Evolutionary conservation across 2,888 invertebrate species (phyloP), one percentile per base, ranked within the genome.

Genomic region (Calephelis perditalis): DNA sequence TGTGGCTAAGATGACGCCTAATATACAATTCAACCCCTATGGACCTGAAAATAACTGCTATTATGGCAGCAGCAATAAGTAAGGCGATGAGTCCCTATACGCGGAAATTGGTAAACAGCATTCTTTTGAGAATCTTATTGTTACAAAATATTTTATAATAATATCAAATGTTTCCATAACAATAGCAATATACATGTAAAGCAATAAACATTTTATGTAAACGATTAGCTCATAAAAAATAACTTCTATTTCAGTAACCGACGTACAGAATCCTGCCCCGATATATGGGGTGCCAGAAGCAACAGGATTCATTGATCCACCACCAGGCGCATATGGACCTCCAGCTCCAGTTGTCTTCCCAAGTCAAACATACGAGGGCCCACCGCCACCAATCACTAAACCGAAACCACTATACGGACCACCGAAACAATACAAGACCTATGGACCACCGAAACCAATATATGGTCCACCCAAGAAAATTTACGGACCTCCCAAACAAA

Each of bases 201-300:
- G 26, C 4, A 26, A 26, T 26, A 26, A 26, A 26, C 26, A 26
- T 3, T 26, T 26, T 26, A 26, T 26, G 1, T 0, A 26, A 26
- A 26, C 26, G 26, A 26, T 36, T 49, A 45, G 36, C 26, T 56
- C 36, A 46, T 57, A 56, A 11, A 11, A 9, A 46, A 36, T 44
- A 26, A 5, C 26, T 49, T 49, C 44, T 61, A 7, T 65, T 35
- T 64, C 68, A 78, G 85, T 92, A 82, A 73, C 85, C 78, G 92
- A 91, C 62, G 63, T 78, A 2, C 79, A 72, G 11, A 78, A 86
- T 11, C 93, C 93, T 2, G 82, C 90, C 3, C 92, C 93, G 15
- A 86, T 93, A 0, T 93, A 93, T 72, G 93, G 93, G 60, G 91
- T 91, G 0, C 93, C 93, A 5, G 88, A 92, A 64, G 76, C 84